Conservation (phyloP, 2,888 invertebrate genomes). For the Adela reaumurella region DNA sequence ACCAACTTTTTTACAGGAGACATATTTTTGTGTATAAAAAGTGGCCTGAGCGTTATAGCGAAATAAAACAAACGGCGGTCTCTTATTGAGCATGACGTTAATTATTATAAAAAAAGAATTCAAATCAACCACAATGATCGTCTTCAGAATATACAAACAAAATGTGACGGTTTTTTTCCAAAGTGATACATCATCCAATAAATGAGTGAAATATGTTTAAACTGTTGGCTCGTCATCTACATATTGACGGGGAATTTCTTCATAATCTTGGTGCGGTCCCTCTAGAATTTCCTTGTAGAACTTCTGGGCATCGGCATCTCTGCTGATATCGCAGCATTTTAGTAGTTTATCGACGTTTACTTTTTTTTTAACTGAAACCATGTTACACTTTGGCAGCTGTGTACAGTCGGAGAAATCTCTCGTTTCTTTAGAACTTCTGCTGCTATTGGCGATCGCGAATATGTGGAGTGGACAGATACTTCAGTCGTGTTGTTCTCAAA, state of each 20-base stretch:
- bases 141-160: not conserved
- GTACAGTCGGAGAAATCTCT: too few species aligned
- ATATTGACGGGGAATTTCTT: not conserved
- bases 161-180: not conserved
- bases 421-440: too few species aligned
- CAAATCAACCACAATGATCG: not conserved
- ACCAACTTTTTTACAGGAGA: too few species aligned
- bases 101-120: not conserved
- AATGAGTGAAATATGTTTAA: not conserved
- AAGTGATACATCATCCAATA: not conserved
- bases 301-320: conserved; percentile 1
- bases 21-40: not conserved
- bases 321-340: not conserved
- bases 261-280: not conserved
- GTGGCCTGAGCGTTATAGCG: not conserved
- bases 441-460: too few species aligned
- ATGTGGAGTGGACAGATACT: too few species aligned
- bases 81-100: not conserved
- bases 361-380: conserved; percentile 1
- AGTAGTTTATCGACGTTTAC: not conserved
- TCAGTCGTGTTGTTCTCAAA: too few species aligned
- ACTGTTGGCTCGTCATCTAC: not conserved
- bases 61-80: not conserved
- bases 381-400: too few species aligned
- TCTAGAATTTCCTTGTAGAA: conserved; percentile 1